phyloP scores from a whole-genome alignment of 2,888 invertebrate species.

The Furcula furcula region DNA sequence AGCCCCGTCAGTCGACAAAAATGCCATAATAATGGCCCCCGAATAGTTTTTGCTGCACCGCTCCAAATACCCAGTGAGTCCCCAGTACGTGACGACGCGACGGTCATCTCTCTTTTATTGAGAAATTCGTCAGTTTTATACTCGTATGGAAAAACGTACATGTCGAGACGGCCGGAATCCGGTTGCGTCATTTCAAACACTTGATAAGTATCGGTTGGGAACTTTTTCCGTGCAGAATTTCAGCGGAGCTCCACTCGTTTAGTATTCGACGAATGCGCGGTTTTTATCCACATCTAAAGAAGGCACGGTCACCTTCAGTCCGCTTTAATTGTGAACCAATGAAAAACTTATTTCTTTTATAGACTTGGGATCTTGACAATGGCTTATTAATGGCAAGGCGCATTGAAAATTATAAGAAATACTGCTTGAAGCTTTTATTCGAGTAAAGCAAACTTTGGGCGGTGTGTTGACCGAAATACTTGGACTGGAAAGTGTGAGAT shows the following conservation, averaged over 20 bases:
- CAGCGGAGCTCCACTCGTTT: slow-evolving; percentile 68
- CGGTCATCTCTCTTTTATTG: slow-evolving; percentile 79
- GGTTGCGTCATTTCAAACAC: slow-evolving; percentile 82
- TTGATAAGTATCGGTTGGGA: slow-evolving; percentile 76
- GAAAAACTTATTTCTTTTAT: slow-evolving; percentile 63
- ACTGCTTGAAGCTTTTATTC: slow-evolving; percentile 11
- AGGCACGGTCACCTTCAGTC: slow-evolving; percentile 76
- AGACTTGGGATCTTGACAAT: slow-evolving; percentile 53
- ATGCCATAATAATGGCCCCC: slow-evolving; percentile 81
- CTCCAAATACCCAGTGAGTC: slow-evolving; percentile 74
- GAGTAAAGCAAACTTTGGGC: slow-evolving; percentile 14
- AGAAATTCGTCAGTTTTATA: slow-evolving; percentile 82
- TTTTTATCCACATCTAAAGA: slow-evolving; percentile 63
- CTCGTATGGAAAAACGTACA: slow-evolving; percentile 62
- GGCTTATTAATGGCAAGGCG: slow-evolving; percentile 49
- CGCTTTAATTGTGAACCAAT: slow-evolving; percentile 74
- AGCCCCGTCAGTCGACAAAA: slow-evolving; percentile 81
- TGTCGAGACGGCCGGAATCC: slow-evolving; percentile 69
- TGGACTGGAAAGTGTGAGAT: no score
- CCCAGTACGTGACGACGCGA: slow-evolving; percentile 74
- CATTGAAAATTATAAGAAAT: slow-evolving; percentile 39
- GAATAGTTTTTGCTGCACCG: slow-evolving; percentile 80
- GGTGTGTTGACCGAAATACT: no score
- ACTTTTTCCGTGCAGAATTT: slow-evolving; percentile 71
- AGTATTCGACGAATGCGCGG: slow-evolving; percentile 68